phyloP scores from a whole-genome alignment of 2,113 vertebrate genomes.

The Saguinus midas region DNA sequence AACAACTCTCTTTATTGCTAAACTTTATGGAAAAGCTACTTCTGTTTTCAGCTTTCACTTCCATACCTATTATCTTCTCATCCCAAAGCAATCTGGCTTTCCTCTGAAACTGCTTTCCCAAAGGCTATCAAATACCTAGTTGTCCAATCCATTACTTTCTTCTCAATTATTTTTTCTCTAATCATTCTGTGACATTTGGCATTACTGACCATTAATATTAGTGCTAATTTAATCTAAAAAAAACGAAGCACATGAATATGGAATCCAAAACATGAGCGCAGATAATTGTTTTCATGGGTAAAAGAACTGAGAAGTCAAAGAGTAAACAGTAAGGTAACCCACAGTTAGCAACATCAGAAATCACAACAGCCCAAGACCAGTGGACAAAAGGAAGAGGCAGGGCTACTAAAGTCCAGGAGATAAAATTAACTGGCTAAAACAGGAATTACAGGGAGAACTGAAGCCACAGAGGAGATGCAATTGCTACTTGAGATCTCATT shows the following conservation, averaged over 20 bases:
- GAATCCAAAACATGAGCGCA: background rate
- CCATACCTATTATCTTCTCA: background rate
- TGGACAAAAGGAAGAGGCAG: background rate
- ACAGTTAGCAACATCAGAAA: background rate
- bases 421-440: background rate
- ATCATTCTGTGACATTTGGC: background rate
- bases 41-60: background rate
- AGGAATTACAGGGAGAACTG: background rate
- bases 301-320: background rate
- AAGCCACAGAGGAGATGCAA: background rate
- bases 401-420: background rate
- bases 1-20: background rate
- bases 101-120: background rate
- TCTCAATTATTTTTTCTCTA: constrained; percentile 22
- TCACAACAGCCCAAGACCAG: background rate
- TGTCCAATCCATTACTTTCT: constrained; percentile 3
- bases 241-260: background rate
- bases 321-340: background rate
- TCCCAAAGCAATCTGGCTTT: constrained; percentile 16
- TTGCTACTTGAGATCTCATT: background rate
- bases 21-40: constrained; percentile 23
- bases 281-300: background rate
- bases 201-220: background rate
- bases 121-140: constrained; percentile 19
- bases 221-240: background rate